Base-by-base conservation (phyloP, 1,140 invertebrate species). In the Periplaneta americana region DNA sequence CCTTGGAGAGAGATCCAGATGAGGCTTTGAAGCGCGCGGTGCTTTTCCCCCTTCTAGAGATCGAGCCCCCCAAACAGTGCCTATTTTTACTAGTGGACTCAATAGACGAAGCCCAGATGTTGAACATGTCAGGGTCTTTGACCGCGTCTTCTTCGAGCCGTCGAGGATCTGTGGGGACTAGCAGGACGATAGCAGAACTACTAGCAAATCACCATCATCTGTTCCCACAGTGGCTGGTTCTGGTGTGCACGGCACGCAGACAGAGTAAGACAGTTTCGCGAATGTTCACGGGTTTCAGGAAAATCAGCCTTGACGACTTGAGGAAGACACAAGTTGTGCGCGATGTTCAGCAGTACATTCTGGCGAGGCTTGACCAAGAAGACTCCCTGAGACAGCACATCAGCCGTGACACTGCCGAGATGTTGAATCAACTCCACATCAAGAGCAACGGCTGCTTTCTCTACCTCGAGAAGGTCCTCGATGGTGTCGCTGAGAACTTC, bases 401-500 rank as follows among this genome's bases (percentile, higher is more conserved):
- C 78, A 94, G 92, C 79, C 90, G 92, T 84, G 96, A 97, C 85
- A 98, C 97, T 0, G 97, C 97, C 0, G 97, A 98, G 84, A 98
- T 97, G 88, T 89, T 99, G 11, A 98, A 99, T 88, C 97, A 98
- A 85, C 90, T 99, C 11, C 94, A 98, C 85, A 98, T 99, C 83
- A 99, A 99, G 87, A 98, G 96, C 85, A 98, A 98, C 87, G 98
- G 97, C 0, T 99, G 97, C 86, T 95, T 99, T 84, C 89, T 99
- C 0, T 99, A 98, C 85, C 88, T 99, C 81, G 96, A 98, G 87
- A 97, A 96, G 87, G 81, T 98, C 5, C 88, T 98, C 34, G 97
- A 98, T 85, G 97, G 97, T 0, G 96, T 98, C 0, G 94, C 96
- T 1, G 96, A 98, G 84, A 96, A 95, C 84, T 98, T 97, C 85